Base-by-base conservation (phyloP, 2,113 vertebrate species). In the Sorex araneus region DNA sequence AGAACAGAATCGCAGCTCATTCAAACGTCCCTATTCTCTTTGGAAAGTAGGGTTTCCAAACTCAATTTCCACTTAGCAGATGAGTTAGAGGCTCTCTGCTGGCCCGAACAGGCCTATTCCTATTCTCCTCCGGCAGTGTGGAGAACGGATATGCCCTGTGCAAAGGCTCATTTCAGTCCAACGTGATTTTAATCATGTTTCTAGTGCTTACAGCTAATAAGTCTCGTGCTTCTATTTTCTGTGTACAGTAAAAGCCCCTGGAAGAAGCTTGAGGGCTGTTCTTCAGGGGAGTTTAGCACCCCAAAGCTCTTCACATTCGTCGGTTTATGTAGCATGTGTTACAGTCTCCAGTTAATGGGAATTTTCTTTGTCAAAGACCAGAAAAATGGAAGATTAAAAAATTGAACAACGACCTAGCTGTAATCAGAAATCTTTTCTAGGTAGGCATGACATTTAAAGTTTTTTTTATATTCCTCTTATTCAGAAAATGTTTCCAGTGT, bases 161-260 rank as follows among this genome's bases (percentile, higher is more conserved):
- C 34, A 71, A 84, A 89, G 18, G 15, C 34, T 83, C 36, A 66
- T 87, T 76, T 94, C n/a, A 23, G 85, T 57, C 12, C 85, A 23
- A 88, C 90, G 87, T 79, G 28, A 47, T 70, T 74, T 69, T 87
- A 36, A 78, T 64, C 45, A 85, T 90, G n/a, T 74, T 74, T 87
- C 74, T 47, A 91, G 18, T 79, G 60, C 30, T 36, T 50, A 40
- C 21, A n/a, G 36, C 75, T 83, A 90, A 32, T 9, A 85, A 81
- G 40, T 63, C 34, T 71, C 8, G 66, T 64, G 27, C 83, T 89
- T 50, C 66, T 66, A 71, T 83, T 70, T 92, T 83, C 45, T 84
- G 28, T n/a, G 8, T 60, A 6, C 1, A 64, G 27, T 43, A 67
- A 91, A 91, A 36, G 57, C 45, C 32, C 23, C 40, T 21, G 34